Conservation (phyloP, 2,888 invertebrate species). For the Incurvaria masculella region DNA sequence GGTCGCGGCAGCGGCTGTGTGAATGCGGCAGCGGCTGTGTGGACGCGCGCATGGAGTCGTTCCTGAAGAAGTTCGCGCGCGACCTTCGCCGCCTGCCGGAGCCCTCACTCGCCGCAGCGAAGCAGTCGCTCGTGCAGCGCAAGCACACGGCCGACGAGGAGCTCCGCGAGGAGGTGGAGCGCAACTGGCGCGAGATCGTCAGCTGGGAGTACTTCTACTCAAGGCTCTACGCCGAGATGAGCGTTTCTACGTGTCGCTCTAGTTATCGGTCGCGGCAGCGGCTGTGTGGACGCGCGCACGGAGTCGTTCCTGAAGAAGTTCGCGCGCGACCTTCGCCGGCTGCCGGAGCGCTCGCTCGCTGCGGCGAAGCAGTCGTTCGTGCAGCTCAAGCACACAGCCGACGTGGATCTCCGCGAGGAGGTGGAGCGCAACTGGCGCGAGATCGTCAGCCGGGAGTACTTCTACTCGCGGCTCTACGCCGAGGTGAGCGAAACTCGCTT, state of each 20-base stretch:
- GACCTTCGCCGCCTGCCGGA: slow-evolving; percentile 56
- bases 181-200: slow-evolving; percentile 80
- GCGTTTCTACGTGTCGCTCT: too few relatives aligned
- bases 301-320: slow-evolving; percentile 68
- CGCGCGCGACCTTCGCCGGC: slow-evolving; percentile 53
- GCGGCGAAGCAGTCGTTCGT: slow-evolving; percentile 65
- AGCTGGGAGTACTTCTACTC: slow-evolving; percentile 75
- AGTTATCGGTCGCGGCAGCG: slow-evolving; percentile 43
- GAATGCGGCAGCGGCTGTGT: slow-evolving; percentile 58
- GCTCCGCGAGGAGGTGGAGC: slow-evolving; percentile 67
- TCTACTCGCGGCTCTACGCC: slow-evolving; percentile 70
- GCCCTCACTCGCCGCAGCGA: slow-evolving; percentile 59
- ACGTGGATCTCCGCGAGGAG: slow-evolving; percentile 76
- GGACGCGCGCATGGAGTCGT: slow-evolving; percentile 68
- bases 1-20: too few relatives aligned
- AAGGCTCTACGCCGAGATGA: slow-evolving; percentile 67
- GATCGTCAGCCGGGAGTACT: slow-evolving; percentile 66
- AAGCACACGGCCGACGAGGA: slow-evolving; percentile 75
- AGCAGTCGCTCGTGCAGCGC: slow-evolving; percentile 67
- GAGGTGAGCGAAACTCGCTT: slow-evolving; percentile 62
- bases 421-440: slow-evolving; percentile 75
- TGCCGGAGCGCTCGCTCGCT: slow-evolving; percentile 58
- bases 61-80: slow-evolving; percentile 61
- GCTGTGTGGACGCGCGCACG: slow-evolving; percentile 67
- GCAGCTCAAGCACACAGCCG: slow-evolving; percentile 71